A percentile compares a stretch with the other conserved stretches of the same genome.
Conservation (phyloP, 2,888 invertebrate species). For the Ommatoiulus sabulosus region DNA sequence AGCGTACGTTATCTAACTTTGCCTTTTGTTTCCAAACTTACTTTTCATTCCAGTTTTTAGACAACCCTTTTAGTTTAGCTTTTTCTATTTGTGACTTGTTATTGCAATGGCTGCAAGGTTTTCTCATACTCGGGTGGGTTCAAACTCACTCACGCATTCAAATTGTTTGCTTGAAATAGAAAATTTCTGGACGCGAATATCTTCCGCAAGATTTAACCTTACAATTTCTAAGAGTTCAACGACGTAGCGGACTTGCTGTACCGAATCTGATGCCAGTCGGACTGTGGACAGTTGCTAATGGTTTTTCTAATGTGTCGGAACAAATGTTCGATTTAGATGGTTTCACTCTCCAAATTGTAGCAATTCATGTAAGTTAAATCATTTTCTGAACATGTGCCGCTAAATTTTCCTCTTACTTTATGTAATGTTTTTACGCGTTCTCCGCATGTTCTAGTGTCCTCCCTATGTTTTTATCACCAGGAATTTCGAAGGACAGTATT, state of each 20-base stretch:
- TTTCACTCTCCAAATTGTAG: conserved; percentile 49
- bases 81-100: too few relatives aligned
- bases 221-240: conserved; percentile 29
- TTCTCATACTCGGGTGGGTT: too few relatives aligned
- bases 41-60: not conserved
- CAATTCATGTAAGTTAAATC: conserved; percentile 45
- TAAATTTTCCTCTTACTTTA: not conserved
- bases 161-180: not conserved
- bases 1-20: not conserved
- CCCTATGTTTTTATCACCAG: conserved; percentile 53
- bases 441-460: conserved; percentile 56
- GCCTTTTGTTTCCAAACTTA: not conserved
- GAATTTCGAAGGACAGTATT: conserved; percentile 38
- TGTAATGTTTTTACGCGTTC: not conserved
- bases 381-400: not conserved
- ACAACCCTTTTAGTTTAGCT: too few relatives aligned
- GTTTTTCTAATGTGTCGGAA: not conserved
- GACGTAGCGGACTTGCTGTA: not conserved
- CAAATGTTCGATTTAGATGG: conserved; percentile 54
- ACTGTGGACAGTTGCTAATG: conserved; percentile 15
- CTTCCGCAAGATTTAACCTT: conserved; percentile 53
- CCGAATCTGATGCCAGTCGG: conserved; percentile 14
- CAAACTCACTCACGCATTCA: too few relatives aligned
- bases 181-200: conserved; percentile 32
- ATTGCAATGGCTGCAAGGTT: too few relatives aligned